Evolutionary conservation across 2,113 vertebrate genomes (phyloP), one percentile per base, ranked within the genome.

Genomic region (Sinosuthora webbiana): DNA sequence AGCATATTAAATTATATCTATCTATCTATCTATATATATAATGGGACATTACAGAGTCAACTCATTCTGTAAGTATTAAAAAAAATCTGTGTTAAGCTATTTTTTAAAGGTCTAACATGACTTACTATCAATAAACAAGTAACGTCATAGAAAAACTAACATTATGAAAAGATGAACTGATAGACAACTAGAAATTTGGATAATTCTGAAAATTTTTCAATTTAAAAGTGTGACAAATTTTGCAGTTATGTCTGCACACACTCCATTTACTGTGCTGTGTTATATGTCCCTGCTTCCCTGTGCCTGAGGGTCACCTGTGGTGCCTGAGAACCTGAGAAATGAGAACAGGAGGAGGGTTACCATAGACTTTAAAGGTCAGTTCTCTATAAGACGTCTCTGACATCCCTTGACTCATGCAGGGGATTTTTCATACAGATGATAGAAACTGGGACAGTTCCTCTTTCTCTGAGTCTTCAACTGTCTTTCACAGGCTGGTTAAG

Each of bases 221-320:
- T 67, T 71, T 45, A 28, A 30, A 74, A 84, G 1, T 9, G 7
- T n/a, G 14, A 11, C 52, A 69, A 52, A 11, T 4, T 20, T 80
- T 9, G n/a, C 20, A 3, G 8, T 21, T 69, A 15, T 18, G 4
- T 28, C 23, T 65, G 23, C 59, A 45, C 3, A 25, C 4, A n/a
- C 10, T 23, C 6, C 1, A 10, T 35, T 75, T 42, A 35, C 15
- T 63, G 7, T 31, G 5, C 8, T 63, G 44, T 8, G 4, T 24
- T 45, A 2, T 19, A 31, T 9, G 7, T 3, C 8, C 6, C 11
- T 47, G 1, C 11, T 50, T 21, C 16, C 9, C 9, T 53, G 35
- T 50, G 8, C 39, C 16, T n/a, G 23, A 33, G 56, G 10, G 11
- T 21, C 30, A 11, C 13, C 13, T 11, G 18, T 64, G 25, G 17